A percentile compares a stretch with the other conserved stretches of the same genome.
phyloP scores from a whole-genome alignment of 2,888 invertebrate species.

The Cerastis leucographa region DNA sequence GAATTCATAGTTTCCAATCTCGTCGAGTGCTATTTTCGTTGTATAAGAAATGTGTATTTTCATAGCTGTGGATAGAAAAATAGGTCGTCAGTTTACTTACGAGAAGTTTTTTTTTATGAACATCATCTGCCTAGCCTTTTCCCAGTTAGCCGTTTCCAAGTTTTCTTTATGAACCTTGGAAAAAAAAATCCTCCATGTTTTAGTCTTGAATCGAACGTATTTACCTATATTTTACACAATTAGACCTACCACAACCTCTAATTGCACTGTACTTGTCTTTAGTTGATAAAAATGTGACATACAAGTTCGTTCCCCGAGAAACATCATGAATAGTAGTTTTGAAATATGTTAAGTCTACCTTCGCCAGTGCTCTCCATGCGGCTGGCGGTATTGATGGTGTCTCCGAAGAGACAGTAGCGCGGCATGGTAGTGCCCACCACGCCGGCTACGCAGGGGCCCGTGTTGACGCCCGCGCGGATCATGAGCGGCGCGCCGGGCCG shows the following conservation, averaged over 20 bases:
- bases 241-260: background rate
- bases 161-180: background rate
- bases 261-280: background rate
- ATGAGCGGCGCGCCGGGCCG: conserved; percentile 85
- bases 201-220: too few relatives aligned
- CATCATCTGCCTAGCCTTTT: too few relatives aligned
- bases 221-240: too few relatives aligned
- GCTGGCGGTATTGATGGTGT: conserved; percentile 92
- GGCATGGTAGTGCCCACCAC: conserved; percentile 92
- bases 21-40: conserved; percentile 89
- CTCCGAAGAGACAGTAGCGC: conserved; percentile 91
- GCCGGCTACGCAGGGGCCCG: conserved; percentile 92
- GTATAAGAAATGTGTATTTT: conserved; percentile 91
- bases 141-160: too few relatives aligned
- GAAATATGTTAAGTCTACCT: conserved; percentile 68
- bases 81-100: background rate
- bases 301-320: background rate
- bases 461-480: conserved; percentile 91
- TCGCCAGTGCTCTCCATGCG: conserved; percentile 92
- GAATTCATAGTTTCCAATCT: conserved; percentile 85
- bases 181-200: background rate
- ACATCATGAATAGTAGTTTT: background rate
- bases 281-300: background rate
- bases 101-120: background rate
- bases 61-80: conserved; percentile 84